phyloP scores from a whole-genome alignment of 2,888 invertebrate species.

The Hedychridium roseum region DNA sequence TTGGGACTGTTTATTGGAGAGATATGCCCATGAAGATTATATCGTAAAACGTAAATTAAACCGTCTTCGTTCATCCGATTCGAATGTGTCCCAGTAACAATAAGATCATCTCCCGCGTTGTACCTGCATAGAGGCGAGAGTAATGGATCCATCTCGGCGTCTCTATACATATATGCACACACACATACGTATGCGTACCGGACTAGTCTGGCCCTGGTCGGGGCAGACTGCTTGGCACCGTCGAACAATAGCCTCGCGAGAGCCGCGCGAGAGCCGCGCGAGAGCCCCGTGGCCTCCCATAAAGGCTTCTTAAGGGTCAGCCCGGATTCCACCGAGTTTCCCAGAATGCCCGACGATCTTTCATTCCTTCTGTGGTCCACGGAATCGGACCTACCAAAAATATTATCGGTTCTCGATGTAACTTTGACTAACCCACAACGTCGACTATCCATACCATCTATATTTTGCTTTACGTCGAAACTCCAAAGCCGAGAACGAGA shows the following conservation, averaged over 20 bases:
- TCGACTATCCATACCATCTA: no score
- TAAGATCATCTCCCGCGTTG: slow-evolving; percentile 28
- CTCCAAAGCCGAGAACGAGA: no score
- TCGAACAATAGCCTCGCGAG: slow-evolving; percentile 37
- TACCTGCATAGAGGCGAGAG: slow-evolving; percentile 15
- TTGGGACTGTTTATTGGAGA: no score
- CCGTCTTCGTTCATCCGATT: slow-evolving; percentile 14
- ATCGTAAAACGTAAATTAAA: slow-evolving; percentile 17
- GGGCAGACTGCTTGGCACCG: slow-evolving; percentile 54
- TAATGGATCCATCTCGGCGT: slow-evolving; percentile 15
- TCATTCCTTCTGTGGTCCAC: slow-evolving; percentile 24
- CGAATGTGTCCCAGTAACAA: slow-evolving; percentile 22
- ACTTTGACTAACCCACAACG: slow-evolving; percentile 16
- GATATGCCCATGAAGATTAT: no score
- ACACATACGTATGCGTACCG: slow-evolving; percentile 11
- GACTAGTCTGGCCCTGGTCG: slow-evolving; percentile 10
- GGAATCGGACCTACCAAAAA: slow-evolving; percentile 8
- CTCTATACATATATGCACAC: no score
- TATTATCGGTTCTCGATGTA: slow-evolving; percentile 10
- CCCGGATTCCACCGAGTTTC: slow-evolving; percentile 40
- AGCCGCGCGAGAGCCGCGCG: no score
- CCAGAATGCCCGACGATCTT: slow-evolving; percentile 34
- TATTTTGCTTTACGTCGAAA: no score
- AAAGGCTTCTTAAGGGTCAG: slow-evolving; percentile 35
- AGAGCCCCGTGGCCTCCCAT: no score